Percentiles rank a stretch among this genome's conserved stretches.
Evolutionary conservation across 2,797 vertebrate species (phyloP).

Genomic region (Artibeus lituratus): DNA sequence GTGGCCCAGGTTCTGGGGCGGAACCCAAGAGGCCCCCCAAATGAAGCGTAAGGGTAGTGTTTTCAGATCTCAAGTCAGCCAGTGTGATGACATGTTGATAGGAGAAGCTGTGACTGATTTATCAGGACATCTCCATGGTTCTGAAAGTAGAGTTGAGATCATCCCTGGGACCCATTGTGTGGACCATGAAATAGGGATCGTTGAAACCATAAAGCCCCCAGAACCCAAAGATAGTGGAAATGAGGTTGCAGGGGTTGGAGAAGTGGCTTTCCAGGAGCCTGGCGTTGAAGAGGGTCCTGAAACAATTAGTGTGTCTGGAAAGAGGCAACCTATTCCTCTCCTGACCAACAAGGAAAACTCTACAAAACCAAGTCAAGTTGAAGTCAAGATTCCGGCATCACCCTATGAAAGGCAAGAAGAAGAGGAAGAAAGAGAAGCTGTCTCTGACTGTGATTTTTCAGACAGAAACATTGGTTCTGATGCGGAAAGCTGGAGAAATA

Average conservation of each 20-base stretch:
- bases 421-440: not conserved
- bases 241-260: not conserved
- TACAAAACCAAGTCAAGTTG: slow-evolving; percentile 37
- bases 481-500: slow-evolving; percentile 62
- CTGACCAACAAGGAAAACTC: slow-evolving; percentile 36
- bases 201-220: not conserved
- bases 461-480: slow-evolving; percentile 61
- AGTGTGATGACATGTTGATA: not conserved
- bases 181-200: not conserved
- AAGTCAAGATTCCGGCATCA: not conserved
- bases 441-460: slow-evolving; percentile 70
- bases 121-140: not conserved
- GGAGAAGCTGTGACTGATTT: slow-evolving; percentile 30
- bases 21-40: not conserved
- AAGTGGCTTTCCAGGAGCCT: not conserved
- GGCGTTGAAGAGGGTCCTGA: slow-evolving; percentile 18
- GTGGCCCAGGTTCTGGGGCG: not conserved
- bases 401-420: slow-evolving; percentile 18
- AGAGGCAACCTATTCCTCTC: slow-evolving; percentile 49
- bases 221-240: not conserved
- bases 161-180: not conserved
- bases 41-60: slow-evolving; percentile 1
- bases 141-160: not conserved
- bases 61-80: slow-evolving; percentile 49
- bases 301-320: not conserved